Percentiles rank a stretch among this genome's conserved stretches.
phyloP scores from a whole-genome alignment of 2,888 invertebrate species.

The Drosophila pseudotalamancana region DNA sequence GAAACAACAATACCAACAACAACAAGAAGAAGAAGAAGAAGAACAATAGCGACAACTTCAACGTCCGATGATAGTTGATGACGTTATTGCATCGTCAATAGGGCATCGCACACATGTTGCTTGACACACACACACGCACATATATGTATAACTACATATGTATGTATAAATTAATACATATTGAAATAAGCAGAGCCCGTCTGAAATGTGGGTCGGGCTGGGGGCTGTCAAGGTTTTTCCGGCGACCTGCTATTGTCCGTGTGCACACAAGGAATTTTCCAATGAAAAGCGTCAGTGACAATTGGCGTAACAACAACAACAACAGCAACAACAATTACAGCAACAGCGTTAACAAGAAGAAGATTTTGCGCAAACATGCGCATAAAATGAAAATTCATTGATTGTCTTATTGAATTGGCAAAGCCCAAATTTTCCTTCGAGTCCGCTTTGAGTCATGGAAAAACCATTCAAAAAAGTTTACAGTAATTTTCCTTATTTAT shows the following conservation, averaged over 20 bases:
- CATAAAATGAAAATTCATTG: constrained; percentile 71
- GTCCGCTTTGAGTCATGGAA: constrained; percentile 8
- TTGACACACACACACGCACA: constrained; percentile 25
- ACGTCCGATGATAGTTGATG: constrained; percentile 63
- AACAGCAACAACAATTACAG: constrained; percentile 10
- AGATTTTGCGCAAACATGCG: constrained; percentile 60
- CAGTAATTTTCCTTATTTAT: constrained; percentile 9
- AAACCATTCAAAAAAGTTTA: constrained; percentile 40
- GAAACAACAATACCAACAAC: constrained; percentile 43
- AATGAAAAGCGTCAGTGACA: constrained; percentile 47
- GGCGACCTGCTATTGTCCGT: constrained; percentile 23
- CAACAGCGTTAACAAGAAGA: constrained; percentile 4
- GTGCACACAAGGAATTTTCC: constrained; percentile 26
- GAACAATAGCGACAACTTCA: constrained; percentile 22
- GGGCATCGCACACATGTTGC: constrained; percentile 40
- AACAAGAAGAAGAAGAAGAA: too few species aligned
- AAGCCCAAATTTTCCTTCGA: constrained; percentile 21
- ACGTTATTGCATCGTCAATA: constrained; percentile 65
- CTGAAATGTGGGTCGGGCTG: constrained; percentile 21
- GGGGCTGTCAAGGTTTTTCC: constrained; percentile 27
- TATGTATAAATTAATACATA: background rate
- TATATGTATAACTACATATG: background rate
- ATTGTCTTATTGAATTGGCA: constrained; percentile 71
- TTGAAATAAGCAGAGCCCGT: constrained; percentile 12
- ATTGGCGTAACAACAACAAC: constrained; percentile 35